Evolutionary conservation across 2,888 invertebrate species (phyloP), one percentile per base, ranked within the genome.

Genomic region (Serrognathus titanus): DNA sequence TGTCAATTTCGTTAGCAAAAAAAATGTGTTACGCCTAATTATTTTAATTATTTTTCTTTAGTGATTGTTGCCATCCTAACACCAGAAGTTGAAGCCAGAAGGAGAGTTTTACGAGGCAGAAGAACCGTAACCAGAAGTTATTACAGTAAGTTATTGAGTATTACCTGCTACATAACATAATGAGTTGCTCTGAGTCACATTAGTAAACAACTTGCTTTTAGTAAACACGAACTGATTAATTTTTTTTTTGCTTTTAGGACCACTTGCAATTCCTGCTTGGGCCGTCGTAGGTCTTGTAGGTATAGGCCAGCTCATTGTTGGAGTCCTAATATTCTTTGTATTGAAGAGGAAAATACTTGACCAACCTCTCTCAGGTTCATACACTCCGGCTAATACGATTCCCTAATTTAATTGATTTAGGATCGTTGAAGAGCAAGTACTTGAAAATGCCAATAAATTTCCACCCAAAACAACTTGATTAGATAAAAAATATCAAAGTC

Each of bases 201-300:
- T n/a, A n/a, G n/a, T n/a, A n/a, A n/a, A n/a, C n/a, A n/a, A n/a
- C n/a, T n/a, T n/a, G n/a, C n/a, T n/a, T n/a, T n/a, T n/a, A n/a
- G n/a, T n/a, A n/a, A n/a, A n/a, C n/a, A n/a, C n/a, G n/a, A n/a
- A n/a, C n/a, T n/a, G n/a, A n/a, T n/a, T n/a, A n/a, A n/a, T n/a
- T n/a, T n/a, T n/a, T n/a, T n/a, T n/a, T n/a, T n/a, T n/a, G n/a
- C 37, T 40, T 54, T 41, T 36, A 54, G 58, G 58, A 51, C 48
- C 50, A 6, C 39, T 58, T 37, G 51, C 58, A 12, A 58, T 58
- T 20, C 58, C 58, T 20, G 58, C 58, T 13, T 58, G 58, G 58
- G 53, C 58, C 6, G 43, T 58, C 16, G 58, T 58, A 10, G 51
- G 51, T 8, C 35, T 58, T 11, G 58, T 58, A 20, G 58, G 58